Conservation (phyloP, 2,797 vertebrate species). For the Karalla daura region DNA sequence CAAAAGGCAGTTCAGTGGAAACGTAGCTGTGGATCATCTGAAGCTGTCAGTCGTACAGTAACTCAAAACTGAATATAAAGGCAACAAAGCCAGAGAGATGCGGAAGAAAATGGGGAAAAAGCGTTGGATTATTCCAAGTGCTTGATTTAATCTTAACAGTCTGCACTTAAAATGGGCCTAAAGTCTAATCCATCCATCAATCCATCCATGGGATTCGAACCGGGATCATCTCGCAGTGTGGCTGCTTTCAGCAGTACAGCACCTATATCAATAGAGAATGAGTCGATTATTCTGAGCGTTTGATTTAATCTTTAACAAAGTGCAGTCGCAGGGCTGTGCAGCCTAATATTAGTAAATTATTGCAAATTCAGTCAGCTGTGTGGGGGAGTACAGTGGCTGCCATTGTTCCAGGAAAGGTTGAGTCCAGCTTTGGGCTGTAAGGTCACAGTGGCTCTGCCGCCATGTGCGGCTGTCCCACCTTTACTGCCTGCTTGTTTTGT, state of each 20-base stretch:
- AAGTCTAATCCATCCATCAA: no score
- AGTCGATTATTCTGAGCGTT: neutral
- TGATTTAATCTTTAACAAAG: constrained; percentile 9
- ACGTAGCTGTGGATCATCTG: neutral
- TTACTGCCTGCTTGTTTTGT: constrained; percentile 1
- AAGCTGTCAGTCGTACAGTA: neutral
- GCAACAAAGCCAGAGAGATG: neutral
- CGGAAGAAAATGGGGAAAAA: no score
- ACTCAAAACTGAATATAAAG: neutral
- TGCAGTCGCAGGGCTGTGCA: neutral
- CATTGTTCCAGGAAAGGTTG: constrained; percentile 61
- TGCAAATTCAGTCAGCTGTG: constrained; percentile 64
- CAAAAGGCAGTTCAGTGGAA: neutral
- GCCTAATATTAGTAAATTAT: constrained; percentile 57
- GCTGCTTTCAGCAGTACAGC: no score
- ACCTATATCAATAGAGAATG: neutral
- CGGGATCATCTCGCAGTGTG: no score
- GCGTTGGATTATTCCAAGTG: no score
- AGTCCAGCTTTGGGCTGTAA: constrained; percentile 26
- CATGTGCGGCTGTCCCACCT: constrained; percentile 29
- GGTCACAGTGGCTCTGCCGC: constrained; percentile 33
- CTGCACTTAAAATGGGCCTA: no score
- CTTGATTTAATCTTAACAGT: no score
- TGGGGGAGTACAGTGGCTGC: constrained; percentile 55
- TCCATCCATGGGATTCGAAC: no score